Percentiles rank a stretch among this genome's conserved stretches.
Conservation (phyloP, 2,113 vertebrate species). For the Cyanoramphus novaezelandiae region DNA sequence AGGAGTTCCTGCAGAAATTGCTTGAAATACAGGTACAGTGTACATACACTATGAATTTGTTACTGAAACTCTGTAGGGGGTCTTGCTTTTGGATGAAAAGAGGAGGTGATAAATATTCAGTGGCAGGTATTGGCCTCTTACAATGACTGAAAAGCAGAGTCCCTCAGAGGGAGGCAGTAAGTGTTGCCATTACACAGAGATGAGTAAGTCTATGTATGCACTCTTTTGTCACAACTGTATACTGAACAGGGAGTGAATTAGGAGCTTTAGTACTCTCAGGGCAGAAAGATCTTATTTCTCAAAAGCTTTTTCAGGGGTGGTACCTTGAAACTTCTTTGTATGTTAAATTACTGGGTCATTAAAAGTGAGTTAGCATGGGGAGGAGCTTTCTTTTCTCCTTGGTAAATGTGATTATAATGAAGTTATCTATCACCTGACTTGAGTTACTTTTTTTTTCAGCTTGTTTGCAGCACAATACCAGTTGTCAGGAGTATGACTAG, state of each 20-base stretch:
- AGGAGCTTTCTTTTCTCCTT: not conserved
- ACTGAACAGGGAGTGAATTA: not conserved
- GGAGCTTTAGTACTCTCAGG: not conserved
- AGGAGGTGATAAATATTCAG: not conserved
- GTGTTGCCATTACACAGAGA: not conserved
- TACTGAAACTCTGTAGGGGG: not conserved
- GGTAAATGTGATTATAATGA: not conserved
- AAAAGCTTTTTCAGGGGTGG: not conserved
- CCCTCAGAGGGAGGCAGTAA: not conserved
- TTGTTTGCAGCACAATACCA: not conserved
- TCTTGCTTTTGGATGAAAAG: not conserved
- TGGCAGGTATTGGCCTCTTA: not conserved
- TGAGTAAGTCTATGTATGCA: not conserved
- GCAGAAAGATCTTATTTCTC: not conserved
- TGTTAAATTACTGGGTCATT: not conserved
- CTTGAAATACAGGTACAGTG: not conserved
- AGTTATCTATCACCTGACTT: not conserved
- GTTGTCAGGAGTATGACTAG: not conserved
- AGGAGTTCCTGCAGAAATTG: not conserved
- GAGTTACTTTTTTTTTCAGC: not conserved
- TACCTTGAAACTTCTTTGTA: not conserved
- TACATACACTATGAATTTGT: not conserved
- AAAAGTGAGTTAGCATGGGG: not conserved
- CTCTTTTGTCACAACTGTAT: not conserved
- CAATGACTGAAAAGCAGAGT: not conserved